Percentiles rank a stretch among this genome's conserved stretches.
Evolutionary conservation across 2,113 vertebrate genomes (phyloP).

Genomic region (Elgaria multicarinata): DNA sequence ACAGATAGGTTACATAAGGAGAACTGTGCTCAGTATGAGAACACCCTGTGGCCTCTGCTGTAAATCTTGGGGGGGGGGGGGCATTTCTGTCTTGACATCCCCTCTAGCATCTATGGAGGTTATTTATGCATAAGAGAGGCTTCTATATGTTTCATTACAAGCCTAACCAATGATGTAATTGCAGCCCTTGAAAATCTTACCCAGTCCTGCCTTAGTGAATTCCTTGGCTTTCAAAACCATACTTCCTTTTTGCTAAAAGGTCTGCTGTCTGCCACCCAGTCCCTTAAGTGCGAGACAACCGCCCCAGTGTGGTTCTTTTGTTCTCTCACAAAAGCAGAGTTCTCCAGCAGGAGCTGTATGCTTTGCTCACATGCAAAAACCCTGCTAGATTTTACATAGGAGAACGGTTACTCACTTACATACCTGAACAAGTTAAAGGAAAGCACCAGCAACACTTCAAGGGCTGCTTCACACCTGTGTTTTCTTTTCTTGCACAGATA

Average conservation of each 20-base stretch:
- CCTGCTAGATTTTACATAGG: background rate
- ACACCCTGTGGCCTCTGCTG: fast-evolving
- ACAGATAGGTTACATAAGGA: background rate
- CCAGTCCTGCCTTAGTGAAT: conserved; percentile 44
- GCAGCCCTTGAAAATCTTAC: conserved; percentile 49
- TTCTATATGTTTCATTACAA: background rate
- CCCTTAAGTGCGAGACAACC: background rate
- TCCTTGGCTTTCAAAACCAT: conserved; percentile 37
- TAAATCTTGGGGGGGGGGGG: conserved; percentile 27
- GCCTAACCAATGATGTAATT: conserved; percentile 51
- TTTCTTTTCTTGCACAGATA: background rate
- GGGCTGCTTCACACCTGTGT: background rate
- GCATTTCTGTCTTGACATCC: conserved; percentile 20
- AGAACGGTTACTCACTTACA: background rate
- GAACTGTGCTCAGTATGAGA: background rate
- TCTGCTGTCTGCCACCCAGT: conserved; percentile 1
- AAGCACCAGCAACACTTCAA: background rate
- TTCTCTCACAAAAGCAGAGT: conserved; percentile 15
- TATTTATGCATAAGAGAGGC: conserved; percentile 29
- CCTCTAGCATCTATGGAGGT: background rate
- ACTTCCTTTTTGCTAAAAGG: conserved; percentile 21
- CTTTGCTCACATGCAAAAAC: conserved; percentile 9
- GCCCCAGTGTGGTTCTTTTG: background rate
- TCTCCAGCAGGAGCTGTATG: background rate
- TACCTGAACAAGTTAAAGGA: background rate